Evolutionary conservation across 2,888 invertebrate genomes (phyloP), one percentile per base, ranked within the genome.

Genomic region (Oxytorus armatus): DNA sequence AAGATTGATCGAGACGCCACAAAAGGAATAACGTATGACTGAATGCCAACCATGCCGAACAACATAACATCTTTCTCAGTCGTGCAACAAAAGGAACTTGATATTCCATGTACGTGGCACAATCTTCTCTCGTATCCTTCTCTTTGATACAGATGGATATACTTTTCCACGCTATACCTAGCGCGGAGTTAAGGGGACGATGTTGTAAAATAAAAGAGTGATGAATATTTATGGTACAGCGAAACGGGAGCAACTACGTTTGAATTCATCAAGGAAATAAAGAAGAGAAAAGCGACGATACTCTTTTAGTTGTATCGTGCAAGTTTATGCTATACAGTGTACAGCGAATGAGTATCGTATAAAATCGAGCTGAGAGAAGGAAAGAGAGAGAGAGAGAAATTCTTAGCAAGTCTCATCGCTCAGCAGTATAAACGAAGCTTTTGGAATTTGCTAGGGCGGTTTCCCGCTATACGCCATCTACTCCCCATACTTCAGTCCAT

Each of bases 361-460:
- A 59, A 57, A 63, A 63, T 63, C 36, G 47, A 63, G 55, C 16
- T 36, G 63, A 70, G 11, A 39, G 10, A 18, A 1, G 23, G 14
- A 21, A 42, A 21, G 25, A 44, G 11, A 23, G 39, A 23, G 5
- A 49, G 16, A 42, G 11, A 42, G 61, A 42, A 51, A 63, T 69
- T 73, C 72, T 69, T 57, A 69, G 69, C 61, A 57, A 69, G 65
- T 63, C 63, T 55, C 49, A 69, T 55, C 68, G 42, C 39, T 73
- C 68, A 36, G 49, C 29, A 44, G 47, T 49, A 74, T 74, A 68
- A 81, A 73, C 65, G 69, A 77, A 81, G 63, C 68, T 74, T 80
- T 80, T 74, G 77, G 68, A 81, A 81, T 81, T 81, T 77, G 51
- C 57, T 53, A 57, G 77, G 77, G 80, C 73, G 73, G 77, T 81